Percentiles rank a stretch among this genome's conserved stretches.
Conservation (phyloP, 2,113 vertebrate species). For the Holacanthus passer region DNA sequence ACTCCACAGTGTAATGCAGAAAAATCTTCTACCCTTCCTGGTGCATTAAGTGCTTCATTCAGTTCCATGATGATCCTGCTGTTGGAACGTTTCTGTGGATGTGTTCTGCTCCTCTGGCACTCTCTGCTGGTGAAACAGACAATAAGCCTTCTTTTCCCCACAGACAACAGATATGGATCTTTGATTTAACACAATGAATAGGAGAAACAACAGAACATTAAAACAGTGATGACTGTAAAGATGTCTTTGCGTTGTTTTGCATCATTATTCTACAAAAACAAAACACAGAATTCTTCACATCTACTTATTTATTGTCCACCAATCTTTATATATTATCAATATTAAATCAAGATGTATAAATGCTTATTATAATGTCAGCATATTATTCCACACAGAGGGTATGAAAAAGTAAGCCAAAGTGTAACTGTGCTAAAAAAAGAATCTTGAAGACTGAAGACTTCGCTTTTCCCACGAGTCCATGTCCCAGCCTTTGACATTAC, state of each 20-base stretch:
- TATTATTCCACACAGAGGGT: background rate
- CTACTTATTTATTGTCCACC: background rate
- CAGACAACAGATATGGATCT: background rate
- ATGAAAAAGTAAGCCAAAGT: too few relatives aligned
- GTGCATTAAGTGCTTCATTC: conserved; percentile 16
- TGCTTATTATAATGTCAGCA: background rate
- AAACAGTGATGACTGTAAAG: background rate
- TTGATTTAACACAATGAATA: background rate
- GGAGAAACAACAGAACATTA: background rate
- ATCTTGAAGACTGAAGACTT: too few relatives aligned
- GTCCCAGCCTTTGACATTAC: background rate
- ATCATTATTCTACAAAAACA: background rate
- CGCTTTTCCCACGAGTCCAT: background rate
- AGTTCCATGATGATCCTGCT: background rate
- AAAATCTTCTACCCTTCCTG: background rate
- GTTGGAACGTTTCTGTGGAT: background rate
- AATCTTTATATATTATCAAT: background rate
- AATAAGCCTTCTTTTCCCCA: background rate
- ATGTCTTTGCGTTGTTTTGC: background rate
- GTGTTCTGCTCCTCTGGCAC: conserved; percentile 37
- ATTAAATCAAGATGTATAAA: background rate
- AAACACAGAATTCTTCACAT: background rate
- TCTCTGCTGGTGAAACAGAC: conserved; percentile 64
- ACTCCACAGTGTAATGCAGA: conserved; percentile 5
- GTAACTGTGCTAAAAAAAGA: background rate